Evolutionary conservation across 2,797 vertebrate genomes (phyloP).

Genomic region (Lerista edwardsae): DNA sequence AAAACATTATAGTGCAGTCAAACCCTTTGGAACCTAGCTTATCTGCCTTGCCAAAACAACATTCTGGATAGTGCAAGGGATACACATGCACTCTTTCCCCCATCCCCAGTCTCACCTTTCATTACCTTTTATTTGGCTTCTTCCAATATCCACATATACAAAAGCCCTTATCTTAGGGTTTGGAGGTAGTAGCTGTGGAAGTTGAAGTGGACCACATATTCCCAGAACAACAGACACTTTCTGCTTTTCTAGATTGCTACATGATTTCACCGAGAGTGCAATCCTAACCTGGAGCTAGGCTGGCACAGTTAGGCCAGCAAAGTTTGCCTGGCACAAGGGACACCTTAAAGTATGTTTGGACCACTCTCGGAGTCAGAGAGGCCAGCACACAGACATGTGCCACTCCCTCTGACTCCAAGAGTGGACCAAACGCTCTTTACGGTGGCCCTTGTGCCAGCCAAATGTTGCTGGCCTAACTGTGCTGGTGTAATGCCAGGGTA

Average conservation of each 20-base stretch:
- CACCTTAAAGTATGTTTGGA: no score
- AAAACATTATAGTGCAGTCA: not conserved
- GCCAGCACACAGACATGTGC: no score
- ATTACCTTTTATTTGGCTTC: not conserved
- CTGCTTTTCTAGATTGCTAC: not conserved
- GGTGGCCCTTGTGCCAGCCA: no score
- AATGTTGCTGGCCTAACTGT: no score
- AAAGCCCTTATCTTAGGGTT: not conserved
- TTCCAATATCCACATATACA: not conserved
- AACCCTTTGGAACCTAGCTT: not conserved
- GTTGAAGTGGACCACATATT: not conserved
- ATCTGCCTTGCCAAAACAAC: not conserved
- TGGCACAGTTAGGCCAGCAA: no score
- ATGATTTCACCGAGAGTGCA: no score
- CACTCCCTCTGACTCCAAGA: no score
- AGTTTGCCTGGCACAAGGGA: no score
- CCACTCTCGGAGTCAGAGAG: no score
- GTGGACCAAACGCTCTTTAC: no score
- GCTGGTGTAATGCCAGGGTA: no score
- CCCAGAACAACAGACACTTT: not conserved
- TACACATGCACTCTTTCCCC: not conserved
- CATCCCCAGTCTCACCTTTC: not conserved
- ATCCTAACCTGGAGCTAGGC: no score
- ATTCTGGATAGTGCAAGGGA: not conserved
- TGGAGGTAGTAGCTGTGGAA: not conserved